A percentile compares a stretch with the other conserved stretches of the same genome.
Evolutionary conservation across 2,888 invertebrate species (phyloP).

Genomic region (Eudasyphora cyanicolor): DNA sequence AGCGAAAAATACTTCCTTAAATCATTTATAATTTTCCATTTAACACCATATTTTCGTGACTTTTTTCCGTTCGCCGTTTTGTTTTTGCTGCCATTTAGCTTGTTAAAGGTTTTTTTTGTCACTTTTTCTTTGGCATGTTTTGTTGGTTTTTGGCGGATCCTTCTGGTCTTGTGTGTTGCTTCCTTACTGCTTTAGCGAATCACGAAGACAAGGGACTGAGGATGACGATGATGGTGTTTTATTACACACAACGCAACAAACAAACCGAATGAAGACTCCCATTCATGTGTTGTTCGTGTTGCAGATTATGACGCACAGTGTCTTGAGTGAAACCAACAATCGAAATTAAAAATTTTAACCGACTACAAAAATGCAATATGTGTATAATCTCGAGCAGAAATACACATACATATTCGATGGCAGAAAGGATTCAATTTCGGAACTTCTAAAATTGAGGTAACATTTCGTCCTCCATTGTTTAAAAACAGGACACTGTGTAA

Average conservation of each 20-base stretch:
- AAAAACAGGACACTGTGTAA: no score
- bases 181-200: conserved; percentile 38
- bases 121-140: conserved; percentile 44
- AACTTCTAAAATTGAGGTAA: no score
- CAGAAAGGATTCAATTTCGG: no score
- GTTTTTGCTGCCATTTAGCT: conserved; percentile 32
- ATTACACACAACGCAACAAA: conserved; percentile 54
- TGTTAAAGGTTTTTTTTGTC: conserved; percentile 46
- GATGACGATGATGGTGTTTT: conserved; percentile 56
- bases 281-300: not conserved
- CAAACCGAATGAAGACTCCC: not conserved
- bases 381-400: no score
- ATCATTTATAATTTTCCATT: conserved; percentile 64
- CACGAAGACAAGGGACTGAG: not conserved
- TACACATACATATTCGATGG: no score
- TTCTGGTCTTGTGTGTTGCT: conserved; percentile 28
- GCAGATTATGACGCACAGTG: not conserved
- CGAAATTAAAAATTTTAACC: no score
- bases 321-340: not conserved
- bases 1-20: conserved; percentile 43
- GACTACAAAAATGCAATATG: no score
- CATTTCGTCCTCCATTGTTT: no score
- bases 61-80: conserved; percentile 50
- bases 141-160: conserved; percentile 42
- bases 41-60: conserved; percentile 62